Evolutionary conservation across 2,797 vertebrate species (phyloP).

Genomic region (Rhabdophis nuchalis): DNA sequence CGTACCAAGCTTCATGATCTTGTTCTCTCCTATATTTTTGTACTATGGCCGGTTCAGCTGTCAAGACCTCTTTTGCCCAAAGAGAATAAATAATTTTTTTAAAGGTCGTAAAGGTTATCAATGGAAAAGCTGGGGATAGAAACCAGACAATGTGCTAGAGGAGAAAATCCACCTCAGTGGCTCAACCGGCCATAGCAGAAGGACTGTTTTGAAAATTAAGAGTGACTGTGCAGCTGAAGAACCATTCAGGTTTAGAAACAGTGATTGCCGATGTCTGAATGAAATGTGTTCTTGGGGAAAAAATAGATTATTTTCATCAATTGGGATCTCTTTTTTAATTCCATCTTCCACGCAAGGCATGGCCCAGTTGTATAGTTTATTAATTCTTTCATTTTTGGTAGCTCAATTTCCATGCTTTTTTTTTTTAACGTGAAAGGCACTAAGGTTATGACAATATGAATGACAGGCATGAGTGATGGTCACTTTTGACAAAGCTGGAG

Average conservation of each 20-base stretch:
- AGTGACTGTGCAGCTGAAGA: conserved; percentile 29
- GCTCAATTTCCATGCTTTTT: background rate
- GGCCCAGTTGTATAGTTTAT: conserved; percentile 17
- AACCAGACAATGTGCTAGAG: conserved; percentile 14
- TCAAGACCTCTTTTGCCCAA: conserved; percentile 25
- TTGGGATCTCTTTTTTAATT: background rate
- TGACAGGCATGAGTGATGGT: background rate
- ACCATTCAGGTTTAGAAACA: conserved; percentile 24
- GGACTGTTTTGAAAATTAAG: background rate
- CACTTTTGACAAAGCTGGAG: background rate
- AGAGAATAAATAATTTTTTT: conserved; percentile 29
- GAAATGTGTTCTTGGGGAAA: conserved; percentile 15
- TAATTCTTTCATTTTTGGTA: background rate
- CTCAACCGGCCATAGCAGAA: conserved; percentile 29
- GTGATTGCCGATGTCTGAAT: conserved; percentile 39
- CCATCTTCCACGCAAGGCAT: background rate
- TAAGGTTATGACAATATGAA: background rate
- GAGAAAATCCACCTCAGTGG: conserved; percentile 27
- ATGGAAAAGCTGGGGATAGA: conserved; percentile 19
- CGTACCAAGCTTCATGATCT: conserved; percentile 1
- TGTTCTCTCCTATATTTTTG: conserved; percentile 16
- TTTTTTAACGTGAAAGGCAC: background rate
- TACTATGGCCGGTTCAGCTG: background rate
- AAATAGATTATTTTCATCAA: background rate
- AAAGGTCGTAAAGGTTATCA: conserved; percentile 9